phyloP scores from a whole-genome alignment of 1,140 invertebrate genomes.

The Triops longicaudatus region DNA sequence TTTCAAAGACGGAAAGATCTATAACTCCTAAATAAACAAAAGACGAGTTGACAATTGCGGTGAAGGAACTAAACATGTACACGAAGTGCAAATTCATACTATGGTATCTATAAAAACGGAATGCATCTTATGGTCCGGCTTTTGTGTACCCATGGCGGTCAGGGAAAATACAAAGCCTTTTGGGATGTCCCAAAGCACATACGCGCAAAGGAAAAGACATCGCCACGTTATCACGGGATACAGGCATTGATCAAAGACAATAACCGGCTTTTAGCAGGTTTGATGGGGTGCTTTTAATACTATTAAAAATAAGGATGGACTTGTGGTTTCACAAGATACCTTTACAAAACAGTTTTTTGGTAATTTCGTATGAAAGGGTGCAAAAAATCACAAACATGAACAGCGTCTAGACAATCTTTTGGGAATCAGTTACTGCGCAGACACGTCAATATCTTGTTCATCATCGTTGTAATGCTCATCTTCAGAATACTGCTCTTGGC shows the following conservation, averaged over 20 bases:
- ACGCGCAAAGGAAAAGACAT: no score
- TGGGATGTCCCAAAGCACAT: no score
- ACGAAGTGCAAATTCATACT: neutral
- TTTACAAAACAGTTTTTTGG: neutral
- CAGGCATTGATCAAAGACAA: no score
- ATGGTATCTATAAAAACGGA: neutral
- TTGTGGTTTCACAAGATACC: no score
- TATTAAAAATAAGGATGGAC: no score
- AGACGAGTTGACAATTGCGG: neutral
- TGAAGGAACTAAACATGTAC: neutral
- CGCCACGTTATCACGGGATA: no score
- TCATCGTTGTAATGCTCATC: neutral
- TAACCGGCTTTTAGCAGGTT: no score
- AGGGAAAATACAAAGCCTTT: no score
- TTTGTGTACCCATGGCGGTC: no score
- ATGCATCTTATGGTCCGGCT: neutral
- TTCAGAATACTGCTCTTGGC: slow-evolving; percentile 5
- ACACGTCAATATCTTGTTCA: neutral
- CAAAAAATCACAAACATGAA: neutral
- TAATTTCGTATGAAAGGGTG: neutral
- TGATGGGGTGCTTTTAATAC: no score
- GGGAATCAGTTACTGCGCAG: neutral
- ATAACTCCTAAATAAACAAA: neutral
- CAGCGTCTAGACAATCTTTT: neutral
- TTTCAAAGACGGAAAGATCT: neutral